A percentile compares a stretch with the other conserved stretches of the same genome.
Conservation (phyloP, 1,140 invertebrate species). For the Stegodyphus mimosarum region DNA sequence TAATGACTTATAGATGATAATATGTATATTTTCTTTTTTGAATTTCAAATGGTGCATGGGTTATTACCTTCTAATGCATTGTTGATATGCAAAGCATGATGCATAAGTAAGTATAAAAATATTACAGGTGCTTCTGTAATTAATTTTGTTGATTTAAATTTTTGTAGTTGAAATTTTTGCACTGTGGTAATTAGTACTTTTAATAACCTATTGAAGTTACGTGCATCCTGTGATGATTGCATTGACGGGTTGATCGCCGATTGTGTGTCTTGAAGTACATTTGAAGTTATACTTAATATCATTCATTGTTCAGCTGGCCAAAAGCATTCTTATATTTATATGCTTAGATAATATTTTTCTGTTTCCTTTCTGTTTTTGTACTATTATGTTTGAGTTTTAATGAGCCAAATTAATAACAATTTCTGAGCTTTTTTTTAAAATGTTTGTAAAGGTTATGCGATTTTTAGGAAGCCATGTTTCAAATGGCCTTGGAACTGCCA, state of each 20-base stretch:
- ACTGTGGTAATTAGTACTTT: constrained; percentile 22
- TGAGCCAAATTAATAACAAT: constrained; percentile 49
- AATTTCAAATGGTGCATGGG: constrained; percentile 28
- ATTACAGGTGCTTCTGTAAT: constrained; percentile 25
- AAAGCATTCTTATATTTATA: neutral
- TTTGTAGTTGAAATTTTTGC: constrained; percentile 25
- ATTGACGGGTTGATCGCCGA: neutral
- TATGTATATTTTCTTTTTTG: neutral
- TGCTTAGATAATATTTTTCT: constrained; percentile 8
- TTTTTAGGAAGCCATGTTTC: constrained; percentile 51
- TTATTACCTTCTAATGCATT: constrained; percentile 17
- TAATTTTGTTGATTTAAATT: constrained; percentile 9
- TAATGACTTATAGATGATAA: neutral
- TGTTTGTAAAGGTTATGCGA: constrained; percentile 36
- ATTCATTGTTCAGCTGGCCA: neutral
- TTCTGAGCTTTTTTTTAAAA: constrained; percentile 52
- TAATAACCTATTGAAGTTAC: neutral
- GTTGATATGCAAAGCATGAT: constrained; percentile 19
- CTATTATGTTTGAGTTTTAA: constrained; percentile 33
- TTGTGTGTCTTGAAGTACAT: constrained; percentile 15
- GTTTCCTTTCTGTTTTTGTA: neutral
- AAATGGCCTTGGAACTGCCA: constrained; percentile 50
- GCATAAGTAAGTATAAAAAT: neutral
- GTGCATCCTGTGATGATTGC: constrained; percentile 4
- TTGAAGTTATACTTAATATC: constrained; percentile 37